Percentiles rank a stretch among this genome's conserved stretches.
phyloP scores from a whole-genome alignment of 2,888 invertebrate species.

The Sarcophaga variegata region DNA sequence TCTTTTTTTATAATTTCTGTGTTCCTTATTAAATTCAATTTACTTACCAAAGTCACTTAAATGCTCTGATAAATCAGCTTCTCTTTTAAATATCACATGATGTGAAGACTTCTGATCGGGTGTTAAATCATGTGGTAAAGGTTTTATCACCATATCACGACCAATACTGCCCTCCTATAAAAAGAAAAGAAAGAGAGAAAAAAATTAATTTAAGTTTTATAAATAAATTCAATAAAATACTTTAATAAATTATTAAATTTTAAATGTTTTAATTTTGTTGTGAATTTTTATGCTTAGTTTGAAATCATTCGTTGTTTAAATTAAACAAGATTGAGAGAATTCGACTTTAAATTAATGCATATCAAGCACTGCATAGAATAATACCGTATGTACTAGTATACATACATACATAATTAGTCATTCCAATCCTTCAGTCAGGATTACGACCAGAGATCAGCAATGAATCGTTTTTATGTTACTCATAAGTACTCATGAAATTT shows the following conservation, averaged over 20 bases:
- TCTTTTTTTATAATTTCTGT: neutral
- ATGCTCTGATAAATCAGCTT: conserved; percentile 83
- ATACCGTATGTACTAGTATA: too few species aligned
- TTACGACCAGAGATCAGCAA: too few species aligned
- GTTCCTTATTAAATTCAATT: neutral
- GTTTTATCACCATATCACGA: conserved; percentile 92
- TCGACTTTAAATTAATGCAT: too few species aligned
- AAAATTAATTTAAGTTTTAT: conserved; percentile 33
- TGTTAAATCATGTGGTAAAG: conserved; percentile 89
- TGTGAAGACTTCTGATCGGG: conserved; percentile 84
- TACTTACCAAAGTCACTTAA: conserved; percentile 91
- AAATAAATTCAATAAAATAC: conserved; percentile 15
- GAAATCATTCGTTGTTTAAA: too few species aligned
- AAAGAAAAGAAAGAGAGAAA: conserved; percentile 30
- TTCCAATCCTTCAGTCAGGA: too few species aligned
- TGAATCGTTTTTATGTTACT: too few species aligned
- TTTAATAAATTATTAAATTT: neutral
- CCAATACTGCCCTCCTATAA: conserved; percentile 96
- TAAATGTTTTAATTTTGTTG: conserved; percentile 14
- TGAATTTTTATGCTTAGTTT: neutral
- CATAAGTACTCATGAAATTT: too few species aligned
- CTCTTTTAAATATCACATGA: conserved; percentile 90
- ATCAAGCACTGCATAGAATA: too few species aligned
- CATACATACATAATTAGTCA: too few species aligned
- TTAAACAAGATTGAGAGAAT: too few species aligned